Conservation (phyloP, 1,140 invertebrate genomes). For the Telenomus remus region DNA sequence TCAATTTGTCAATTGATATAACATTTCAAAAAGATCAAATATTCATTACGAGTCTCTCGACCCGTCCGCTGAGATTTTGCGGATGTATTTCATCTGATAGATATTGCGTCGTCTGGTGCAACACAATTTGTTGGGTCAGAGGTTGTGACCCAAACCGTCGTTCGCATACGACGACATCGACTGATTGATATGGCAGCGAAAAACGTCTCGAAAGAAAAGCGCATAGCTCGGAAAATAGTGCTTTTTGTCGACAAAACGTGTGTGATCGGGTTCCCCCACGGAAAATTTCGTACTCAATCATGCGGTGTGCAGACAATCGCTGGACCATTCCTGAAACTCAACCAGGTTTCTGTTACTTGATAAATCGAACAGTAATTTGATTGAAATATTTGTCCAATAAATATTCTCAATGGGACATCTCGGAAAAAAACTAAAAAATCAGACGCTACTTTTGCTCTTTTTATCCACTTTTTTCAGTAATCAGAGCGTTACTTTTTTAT, state of each 20-base stretch:
- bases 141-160: constrained; percentile 26
- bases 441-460: too few relatives aligned
- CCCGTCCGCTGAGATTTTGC: constrained; percentile 12
- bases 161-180: constrained; percentile 35
- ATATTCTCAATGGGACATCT: not conserved
- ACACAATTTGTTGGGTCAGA: constrained; percentile 35
- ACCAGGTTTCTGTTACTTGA: constrained; percentile 6
- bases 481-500: too few relatives aligned
- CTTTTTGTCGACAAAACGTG: constrained; percentile 24
- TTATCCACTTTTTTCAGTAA: too few relatives aligned
- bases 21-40: too few relatives aligned
- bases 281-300: constrained; percentile 10
- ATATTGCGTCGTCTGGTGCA: constrained; percentile 1
- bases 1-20: constrained; percentile 6
- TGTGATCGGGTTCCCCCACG: constrained; percentile 5
- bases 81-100: constrained; percentile 8
- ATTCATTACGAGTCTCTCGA: too few relatives aligned
- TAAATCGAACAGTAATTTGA: constrained; percentile 20
- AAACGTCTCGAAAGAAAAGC: constrained; percentile 23
- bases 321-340: constrained; percentile 2
- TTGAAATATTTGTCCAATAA: constrained; percentile 11
- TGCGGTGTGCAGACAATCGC: not conserved
- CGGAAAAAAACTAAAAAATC: too few relatives aligned
- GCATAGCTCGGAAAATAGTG: constrained; percentile 33
- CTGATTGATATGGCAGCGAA: constrained; percentile 41